Evolutionary conservation across 2,888 invertebrate species (phyloP), one percentile per base, ranked within the genome.

Genomic region (Galerucella nymphaeae): DNA sequence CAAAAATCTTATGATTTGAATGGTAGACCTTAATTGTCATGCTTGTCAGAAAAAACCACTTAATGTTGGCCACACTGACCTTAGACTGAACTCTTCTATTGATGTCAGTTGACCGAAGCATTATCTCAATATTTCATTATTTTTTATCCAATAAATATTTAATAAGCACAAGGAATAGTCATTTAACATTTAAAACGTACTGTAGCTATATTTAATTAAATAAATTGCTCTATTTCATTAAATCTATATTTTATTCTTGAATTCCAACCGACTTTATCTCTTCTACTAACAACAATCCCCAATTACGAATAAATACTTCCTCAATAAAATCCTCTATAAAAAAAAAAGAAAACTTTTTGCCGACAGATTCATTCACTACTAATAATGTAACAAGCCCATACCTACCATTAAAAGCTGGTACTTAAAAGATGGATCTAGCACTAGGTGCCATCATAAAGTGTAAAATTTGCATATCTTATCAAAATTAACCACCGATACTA

Each of bases 381-480:
- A 55, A 55, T 55, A 55, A 55, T 18, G 55, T 55, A 55, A 55
- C 59, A 30, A 45, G 30, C 59, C 20, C 59, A 23, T 59, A 14
- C 30, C 59, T 6, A 59, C 30, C 59, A 59, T 59, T 59, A 59
- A 59, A 30, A 59, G 38, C 38, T 59, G 59, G 59, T 59, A 59
- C 23, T n/a, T 59, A 30, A 59, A 30, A 59, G 45, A 20, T n/a
- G 45, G 63, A 63, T 63, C 63, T 63, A 63, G 45, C 63, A 48
- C 63, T 45, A 63, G 20, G 30, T 63, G 45, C 16, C 63, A 45
- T 63, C 63, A 48, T 45, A 63, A 59, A 59, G 23, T 59, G 59
- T 45, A 45, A 53, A 71, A 71, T 71, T 63, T 66, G 66, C 64
- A 66, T 74, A 71, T 71, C 74, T 74, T 71, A 74, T 74, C 74